Evolutionary conservation across 1,140 invertebrate species (phyloP), one percentile per base, ranked within the genome.

Genomic region (Hylaeus anthracinus): DNA sequence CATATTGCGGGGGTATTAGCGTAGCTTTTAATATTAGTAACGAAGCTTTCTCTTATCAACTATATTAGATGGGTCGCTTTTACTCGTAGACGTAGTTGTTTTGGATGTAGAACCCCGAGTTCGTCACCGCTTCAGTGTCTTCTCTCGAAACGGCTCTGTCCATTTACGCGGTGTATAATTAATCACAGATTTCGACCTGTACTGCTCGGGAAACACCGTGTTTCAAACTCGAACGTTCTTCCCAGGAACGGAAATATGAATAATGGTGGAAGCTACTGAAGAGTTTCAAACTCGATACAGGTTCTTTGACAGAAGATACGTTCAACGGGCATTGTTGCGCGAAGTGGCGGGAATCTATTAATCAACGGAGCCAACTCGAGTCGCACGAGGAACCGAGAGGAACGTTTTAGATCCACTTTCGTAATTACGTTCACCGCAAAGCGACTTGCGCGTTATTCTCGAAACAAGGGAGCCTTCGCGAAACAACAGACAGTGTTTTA

Each of bases 261-360:
- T 76, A 53, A 82, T 77, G 82, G 41, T 53, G 41, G 10, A 58
- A 65, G 64, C 72, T 60, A 51, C 39, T 51, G 58, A 77, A 81
- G 69, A 81, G 77, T 63, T 74, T 74, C 48, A 26, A 56, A 66
- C 66, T 76, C 60, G 43, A 81, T 76, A 53, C n/a, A 60, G 39
- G 48, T 83, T 77, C 63, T 58, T 55, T 45, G 58, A 55, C 55
- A 10, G 37, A n/a, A 45, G 43, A 67, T 10, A 81, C 64, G 45
- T 63, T 14, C 37, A 73, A 63, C 14, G 60, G 56, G 45, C 67
- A 79, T 60, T 70, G 61, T 66, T 61, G 39, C 70, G 67, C 55
- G 53, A 61, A 76, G 51, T 65, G 58, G 53, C 45, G n/a, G 60
- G 69, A 37, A 83, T 66, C 43, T 77, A 82, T 82, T 77, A 76